Base-by-base conservation (phyloP, 2,113 vertebrate species). In the Tympanuchus pallidicinctus region DNA sequence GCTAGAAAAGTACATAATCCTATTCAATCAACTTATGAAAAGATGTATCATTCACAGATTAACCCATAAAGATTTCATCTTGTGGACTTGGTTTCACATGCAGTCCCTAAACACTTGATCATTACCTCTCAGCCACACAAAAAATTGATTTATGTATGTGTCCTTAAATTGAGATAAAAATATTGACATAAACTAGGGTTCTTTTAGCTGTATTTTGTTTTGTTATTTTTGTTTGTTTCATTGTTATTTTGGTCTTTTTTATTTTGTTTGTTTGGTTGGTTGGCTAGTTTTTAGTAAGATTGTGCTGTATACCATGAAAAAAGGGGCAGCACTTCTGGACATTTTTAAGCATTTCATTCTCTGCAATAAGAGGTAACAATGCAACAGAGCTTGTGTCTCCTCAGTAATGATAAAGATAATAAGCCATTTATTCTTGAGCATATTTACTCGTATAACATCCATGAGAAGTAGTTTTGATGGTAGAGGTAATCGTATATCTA, bases 11-110 rank as follows among this genome's bases (percentile, higher is more conserved):
- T 89, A 86, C 28, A 78, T 90, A 94, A 96, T 89, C 90, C 80
- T 89, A 78, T 84, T 84, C 86, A 96, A 89, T 94, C 95, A 96
- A 86, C n/a, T 93, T 77, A 65, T 48, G 83, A 86, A 88, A 95
- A 90, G 65, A 75, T 66, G 83, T 88, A 86, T 96, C 57, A 20
- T 28, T 88, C 80, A 43, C 38, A 75, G 61, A 84, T 88, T 90
- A 95, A 95, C 73, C 61, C 40, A 54, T 74, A 83, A 75, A 84
- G 48, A 86, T 89, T 84, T 83, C 28, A 66, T 25, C 89, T 85
- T 87, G 67, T 67, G 90, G 57, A 84, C 16, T 21, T 78, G 21
- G 34, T 86, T 90, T 84, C 47, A n/a, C 57, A 43, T 18, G 20
- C 11, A 61, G 22, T 72, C 42, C 7, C 43, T 81, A 32, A 4